Percentiles rank a stretch among this genome's conserved stretches.
Evolutionary conservation across 2,113 vertebrate genomes (phyloP).

Genomic region (Talpa occidentalis): DNA sequence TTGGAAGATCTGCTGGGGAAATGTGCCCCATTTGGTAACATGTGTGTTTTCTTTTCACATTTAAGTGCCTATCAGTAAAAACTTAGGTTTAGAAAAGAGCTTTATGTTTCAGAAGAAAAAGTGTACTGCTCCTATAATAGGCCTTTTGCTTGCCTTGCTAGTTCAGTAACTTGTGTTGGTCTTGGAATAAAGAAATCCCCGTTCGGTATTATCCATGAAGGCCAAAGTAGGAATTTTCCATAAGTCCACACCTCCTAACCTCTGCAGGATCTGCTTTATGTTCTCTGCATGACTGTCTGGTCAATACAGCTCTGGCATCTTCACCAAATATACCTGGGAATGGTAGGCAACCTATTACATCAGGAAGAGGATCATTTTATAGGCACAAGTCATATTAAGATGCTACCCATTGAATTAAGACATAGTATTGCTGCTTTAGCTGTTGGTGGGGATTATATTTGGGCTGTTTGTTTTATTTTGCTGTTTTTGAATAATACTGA

Average conservation of each 20-base stretch:
- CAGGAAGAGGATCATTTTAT: neutral
- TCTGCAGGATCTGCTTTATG: neutral
- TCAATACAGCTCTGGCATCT: neutral
- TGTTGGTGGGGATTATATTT: fast-evolving
- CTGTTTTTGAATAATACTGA: neutral
- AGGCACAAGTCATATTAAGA: neutral
- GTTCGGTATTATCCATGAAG: neutral
- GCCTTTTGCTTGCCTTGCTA: neutral
- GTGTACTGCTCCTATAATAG: neutral
- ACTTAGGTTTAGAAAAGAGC: neutral
- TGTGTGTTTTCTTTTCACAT: slow-evolving; percentile 20
- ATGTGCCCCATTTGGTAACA: neutral
- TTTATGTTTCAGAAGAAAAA: neutral
- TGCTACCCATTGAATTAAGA: neutral
- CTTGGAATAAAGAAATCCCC: neutral
- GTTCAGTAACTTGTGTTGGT: neutral
- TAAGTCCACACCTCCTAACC: neutral
- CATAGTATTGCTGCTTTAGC: neutral
- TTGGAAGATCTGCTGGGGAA: neutral
- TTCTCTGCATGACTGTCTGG: neutral
- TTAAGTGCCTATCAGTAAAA: neutral
- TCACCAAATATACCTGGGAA: neutral
- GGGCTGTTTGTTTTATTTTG: neutral
- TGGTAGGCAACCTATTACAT: neutral
- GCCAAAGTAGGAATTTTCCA: neutral